Evolutionary conservation across 2,113 vertebrate genomes (phyloP), one percentile per base, ranked within the genome.

Genomic region (Saccopteryx bilineata): DNA sequence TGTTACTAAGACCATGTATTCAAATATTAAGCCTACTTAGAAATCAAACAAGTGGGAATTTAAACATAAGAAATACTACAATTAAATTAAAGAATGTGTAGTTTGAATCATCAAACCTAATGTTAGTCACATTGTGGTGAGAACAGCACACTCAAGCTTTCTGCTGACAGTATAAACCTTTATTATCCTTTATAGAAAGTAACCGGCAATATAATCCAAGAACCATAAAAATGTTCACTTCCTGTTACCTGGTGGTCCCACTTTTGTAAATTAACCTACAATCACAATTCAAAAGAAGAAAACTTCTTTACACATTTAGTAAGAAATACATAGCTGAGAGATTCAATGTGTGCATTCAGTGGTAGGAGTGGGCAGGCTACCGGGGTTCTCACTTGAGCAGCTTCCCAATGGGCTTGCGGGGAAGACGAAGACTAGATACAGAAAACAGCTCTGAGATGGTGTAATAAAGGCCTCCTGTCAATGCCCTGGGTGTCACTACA

Each of bases 51-150:
- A 54, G 52, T 82, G 17, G 46, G 78, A 94, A 88, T 88, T 75
- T 82, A 88, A 83, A 80, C 93, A 72, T 8, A 26, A 87, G 31
- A 90, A 82, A 24, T 82, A 92, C 58, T 87, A 71, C 39, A 93
- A 84, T 93, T 31, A 88, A 71, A 68, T 87, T 28, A 33, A 19
- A 87, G 14, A 26, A 19, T 8, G 56, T 39, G 21, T 6, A 71
- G 69, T 68, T 93, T 69, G 28, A 92, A 88, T 50, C 48, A 52
- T 46, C 69, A 91, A 92, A 78, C 17, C 46, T 61, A 79, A 33
- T 60, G 31, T n/a, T 68, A 93, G 28, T 31, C 24, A 68, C 24
- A n/a, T 3, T 26, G 14, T 31, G 63, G 48, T 81, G n/a, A 66
- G 79, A 87, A 89, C 4, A 6, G 31, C 28, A 46, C 9, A 81